These are phyloP conservation scores for Melanotaenia parkinsoni DNA, from an alignment of 2,797 vertebrate genomes.

Conservation along the genomic window DNA sequence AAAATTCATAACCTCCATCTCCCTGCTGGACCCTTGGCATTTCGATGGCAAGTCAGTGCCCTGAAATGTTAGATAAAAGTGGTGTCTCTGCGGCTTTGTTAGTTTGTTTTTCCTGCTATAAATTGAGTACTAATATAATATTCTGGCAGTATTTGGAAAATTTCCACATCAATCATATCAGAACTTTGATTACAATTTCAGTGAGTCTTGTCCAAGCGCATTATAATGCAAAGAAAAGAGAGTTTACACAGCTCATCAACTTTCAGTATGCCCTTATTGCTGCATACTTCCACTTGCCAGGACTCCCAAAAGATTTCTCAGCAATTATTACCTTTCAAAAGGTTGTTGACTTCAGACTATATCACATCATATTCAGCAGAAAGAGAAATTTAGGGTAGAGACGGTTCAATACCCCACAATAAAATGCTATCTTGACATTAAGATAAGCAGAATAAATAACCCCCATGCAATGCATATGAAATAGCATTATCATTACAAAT, in stretches of 20 bases:
- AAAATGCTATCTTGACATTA: too few species aligned
- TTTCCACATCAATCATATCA: slow-evolving; percentile 5
- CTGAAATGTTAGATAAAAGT: slow-evolving; percentile 42
- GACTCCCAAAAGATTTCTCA: not conserved
- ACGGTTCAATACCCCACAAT: too few species aligned
- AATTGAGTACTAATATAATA: slow-evolving; percentile 16
- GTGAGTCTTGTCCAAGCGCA: not conserved
- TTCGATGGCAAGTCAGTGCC: slow-evolving; percentile 53
- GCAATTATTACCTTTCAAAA: not conserved
- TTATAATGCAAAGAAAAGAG: not conserved
- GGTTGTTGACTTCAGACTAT: slow-evolving; percentile 1
- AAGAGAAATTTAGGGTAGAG: too few species aligned
- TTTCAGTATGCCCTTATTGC: not conserved
- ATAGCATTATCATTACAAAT: too few species aligned
- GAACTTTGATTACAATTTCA: not conserved
- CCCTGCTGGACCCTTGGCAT: slow-evolving; percentile 53
- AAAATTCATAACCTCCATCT: slow-evolving; percentile 62
- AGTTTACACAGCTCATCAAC: not conserved
- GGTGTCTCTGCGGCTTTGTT: slow-evolving; percentile 8
- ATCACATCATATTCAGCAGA: too few species aligned
- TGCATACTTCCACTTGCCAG: not conserved
- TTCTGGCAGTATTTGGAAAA: not conserved
- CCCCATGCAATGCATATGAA: too few species aligned
- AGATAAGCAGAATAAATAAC: too few species aligned
- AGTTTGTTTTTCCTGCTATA: not conserved